phyloP scores from a whole-genome alignment of 2,113 vertebrate species.

The Aegithalos caudatus region DNA sequence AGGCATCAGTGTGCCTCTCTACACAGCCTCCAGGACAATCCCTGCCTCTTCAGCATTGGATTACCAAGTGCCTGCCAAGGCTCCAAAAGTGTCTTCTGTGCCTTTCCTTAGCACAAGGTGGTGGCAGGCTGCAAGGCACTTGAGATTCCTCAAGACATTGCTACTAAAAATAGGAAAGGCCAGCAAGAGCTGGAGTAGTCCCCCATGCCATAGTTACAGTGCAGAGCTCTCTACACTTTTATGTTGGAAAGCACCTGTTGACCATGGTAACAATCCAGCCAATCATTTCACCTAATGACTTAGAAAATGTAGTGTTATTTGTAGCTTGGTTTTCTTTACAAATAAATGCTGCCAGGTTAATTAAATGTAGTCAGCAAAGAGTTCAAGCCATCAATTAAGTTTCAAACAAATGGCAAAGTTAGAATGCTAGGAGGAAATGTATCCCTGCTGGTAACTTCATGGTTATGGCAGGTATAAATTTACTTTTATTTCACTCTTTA shows the following conservation, averaged over 20 bases:
- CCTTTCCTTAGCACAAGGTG: background rate
- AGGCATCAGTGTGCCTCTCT: background rate
- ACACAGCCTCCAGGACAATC: background rate
- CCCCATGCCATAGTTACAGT: background rate
- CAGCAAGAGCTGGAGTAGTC: background rate
- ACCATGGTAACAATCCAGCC: background rate
- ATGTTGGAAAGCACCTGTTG: background rate
- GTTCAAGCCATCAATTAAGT: background rate
- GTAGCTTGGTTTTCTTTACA: background rate
- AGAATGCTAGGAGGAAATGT: background rate
- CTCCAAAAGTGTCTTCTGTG: background rate
- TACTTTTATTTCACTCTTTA: background rate
- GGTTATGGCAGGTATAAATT: background rate
- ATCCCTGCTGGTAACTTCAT: background rate
- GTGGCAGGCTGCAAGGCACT: background rate
- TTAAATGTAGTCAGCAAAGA: background rate
- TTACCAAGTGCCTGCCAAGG: background rate
- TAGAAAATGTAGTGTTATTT: background rate
- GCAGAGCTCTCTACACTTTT: background rate
- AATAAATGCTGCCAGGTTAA: background rate
- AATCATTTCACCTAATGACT: background rate
- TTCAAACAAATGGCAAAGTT: constrained; percentile 7
- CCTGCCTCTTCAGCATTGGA: accelerated
- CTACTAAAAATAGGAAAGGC: background rate
- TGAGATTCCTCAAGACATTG: background rate